These are phyloP conservation scores for Xestobium rufovillosum DNA, from an alignment of 2,888 invertebrate genomes.

Conservation along the genomic window DNA sequence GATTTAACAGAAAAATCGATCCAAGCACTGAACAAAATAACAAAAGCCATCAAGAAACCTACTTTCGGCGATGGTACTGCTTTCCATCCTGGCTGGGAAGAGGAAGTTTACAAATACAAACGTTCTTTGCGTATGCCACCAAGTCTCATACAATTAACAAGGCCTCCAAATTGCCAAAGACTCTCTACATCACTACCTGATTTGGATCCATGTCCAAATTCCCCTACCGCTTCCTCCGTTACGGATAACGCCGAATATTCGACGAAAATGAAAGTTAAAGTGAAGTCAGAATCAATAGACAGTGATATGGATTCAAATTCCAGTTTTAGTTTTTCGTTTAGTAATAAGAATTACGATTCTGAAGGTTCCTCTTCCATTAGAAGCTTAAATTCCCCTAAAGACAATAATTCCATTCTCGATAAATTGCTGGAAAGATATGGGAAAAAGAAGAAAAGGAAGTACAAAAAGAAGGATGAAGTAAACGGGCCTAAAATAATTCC, in stretches of 20 bases:
- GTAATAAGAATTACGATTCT: conserved; percentile 55
- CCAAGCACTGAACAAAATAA: conserved; percentile 21
- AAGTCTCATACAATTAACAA: conserved; percentile 70
- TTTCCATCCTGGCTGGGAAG: conserved; percentile 75
- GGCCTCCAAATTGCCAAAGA: conserved; percentile 60
- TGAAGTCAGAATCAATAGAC: conserved; percentile 40
- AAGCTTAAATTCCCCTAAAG: conserved; percentile 48
- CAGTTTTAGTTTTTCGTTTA: conserved; percentile 50
- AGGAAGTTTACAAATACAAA: conserved; percentile 76
- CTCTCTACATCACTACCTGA: conserved; percentile 72
- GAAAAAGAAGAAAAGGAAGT: conserved; percentile 48
- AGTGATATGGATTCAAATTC: conserved; percentile 64
- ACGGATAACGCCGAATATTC: conserved; percentile 45
- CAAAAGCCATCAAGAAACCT: conserved; percentile 47
- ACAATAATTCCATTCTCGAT: conserved; percentile 56
- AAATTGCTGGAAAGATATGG: conserved; percentile 60
- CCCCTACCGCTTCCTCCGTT: conserved; percentile 59
- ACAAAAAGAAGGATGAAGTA: conserved; percentile 50
- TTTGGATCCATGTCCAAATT: conserved; percentile 64
- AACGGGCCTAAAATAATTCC: conserved; percentile 50
- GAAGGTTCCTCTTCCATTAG: conserved; percentile 63
- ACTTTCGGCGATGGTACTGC: conserved; percentile 63
- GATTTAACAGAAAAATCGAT: conserved; percentile 5
- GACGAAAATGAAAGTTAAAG: conserved; percentile 33
- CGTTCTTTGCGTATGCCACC: conserved; percentile 75